A percentile compares a stretch with the other conserved stretches of the same genome.
Conservation (phyloP, 2,797 vertebrate genomes). For the Margarornis squamiger region DNA sequence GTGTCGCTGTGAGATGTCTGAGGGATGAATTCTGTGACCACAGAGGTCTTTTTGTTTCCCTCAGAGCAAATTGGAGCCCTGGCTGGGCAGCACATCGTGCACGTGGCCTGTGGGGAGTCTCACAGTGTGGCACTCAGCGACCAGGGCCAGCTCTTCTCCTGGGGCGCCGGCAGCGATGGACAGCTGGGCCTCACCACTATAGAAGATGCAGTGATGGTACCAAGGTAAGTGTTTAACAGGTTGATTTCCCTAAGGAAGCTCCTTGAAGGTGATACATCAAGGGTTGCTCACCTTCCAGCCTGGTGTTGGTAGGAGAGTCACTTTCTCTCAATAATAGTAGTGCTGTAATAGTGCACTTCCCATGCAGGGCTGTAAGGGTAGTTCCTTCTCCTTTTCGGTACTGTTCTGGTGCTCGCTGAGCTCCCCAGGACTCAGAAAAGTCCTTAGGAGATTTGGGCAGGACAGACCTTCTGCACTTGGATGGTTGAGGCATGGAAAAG, state of each 20-base stretch:
- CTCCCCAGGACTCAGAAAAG: background rate
- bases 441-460: background rate
- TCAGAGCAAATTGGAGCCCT: conserved; percentile 88
- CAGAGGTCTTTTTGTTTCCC: conserved; percentile 9
- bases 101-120: conserved; percentile 88
- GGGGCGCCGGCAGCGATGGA: conserved; percentile 90
- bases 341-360: background rate
- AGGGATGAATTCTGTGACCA: background rate
- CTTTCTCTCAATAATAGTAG: background rate
- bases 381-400: background rate
- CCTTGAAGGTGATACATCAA: background rate
- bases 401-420: background rate
- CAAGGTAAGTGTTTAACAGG: conserved; percentile 81
- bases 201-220: conserved; percentile 85
- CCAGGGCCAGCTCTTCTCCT: conserved; percentile 92
- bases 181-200: conserved; percentile 88
- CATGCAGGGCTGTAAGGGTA: background rate
- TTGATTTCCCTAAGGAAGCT: background rate
- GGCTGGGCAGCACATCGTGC: conserved; percentile 89
- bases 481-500: background rate
- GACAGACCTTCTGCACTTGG: fast-evolving
- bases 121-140: conserved; percentile 91
- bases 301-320: background rate
- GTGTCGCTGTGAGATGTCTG: background rate
- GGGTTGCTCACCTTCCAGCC: background rate